Percentiles rank a stretch among this genome's conserved stretches.
Evolutionary conservation across 2,888 invertebrate genomes (phyloP).

Genomic region (Tyria jacobaeae): DNA sequence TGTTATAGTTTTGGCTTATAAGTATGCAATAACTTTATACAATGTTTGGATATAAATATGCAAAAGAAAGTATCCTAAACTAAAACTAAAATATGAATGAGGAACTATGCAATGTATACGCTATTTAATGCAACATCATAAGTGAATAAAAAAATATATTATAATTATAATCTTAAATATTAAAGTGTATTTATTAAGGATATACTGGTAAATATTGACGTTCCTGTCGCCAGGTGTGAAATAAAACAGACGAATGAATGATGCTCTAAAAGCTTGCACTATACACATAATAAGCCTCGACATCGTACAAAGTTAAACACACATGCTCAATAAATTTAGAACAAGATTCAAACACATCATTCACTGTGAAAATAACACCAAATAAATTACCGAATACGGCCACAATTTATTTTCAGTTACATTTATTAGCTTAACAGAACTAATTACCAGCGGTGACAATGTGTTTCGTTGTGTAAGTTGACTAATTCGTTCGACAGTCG

Average conservation of each 20-base stretch:
- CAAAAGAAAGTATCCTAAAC: no score
- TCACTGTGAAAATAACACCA: conserved; percentile 30
- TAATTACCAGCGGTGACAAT: conserved; percentile 69
- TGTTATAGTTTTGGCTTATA: neutral
- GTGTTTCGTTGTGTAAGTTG: conserved; percentile 59
- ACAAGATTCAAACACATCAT: conserved; percentile 21
- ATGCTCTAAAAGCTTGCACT: conserved; percentile 10
- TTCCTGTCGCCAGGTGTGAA: neutral
- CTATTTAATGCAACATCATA: no score
- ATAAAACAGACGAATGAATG: conserved; percentile 9
- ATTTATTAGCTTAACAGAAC: conserved; percentile 56
- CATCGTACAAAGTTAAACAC: conserved; percentile 14
- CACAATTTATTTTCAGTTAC: conserved; percentile 44
- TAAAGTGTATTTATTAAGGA: no score
- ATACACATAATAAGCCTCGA: conserved; percentile 13
- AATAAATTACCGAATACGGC: conserved; percentile 23
- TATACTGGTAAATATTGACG: neutral
- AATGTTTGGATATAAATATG: no score
- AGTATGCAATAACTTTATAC: neutral
- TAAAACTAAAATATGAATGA: no score
- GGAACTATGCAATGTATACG: no score
- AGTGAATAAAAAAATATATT: no score
- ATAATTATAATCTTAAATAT: no score
- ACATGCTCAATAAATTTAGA: conserved; percentile 15
- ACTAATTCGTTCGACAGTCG: conserved; percentile 64